phyloP scores from a whole-genome alignment of 2,888 invertebrate species.

The Scaptomyza parva region DNA sequence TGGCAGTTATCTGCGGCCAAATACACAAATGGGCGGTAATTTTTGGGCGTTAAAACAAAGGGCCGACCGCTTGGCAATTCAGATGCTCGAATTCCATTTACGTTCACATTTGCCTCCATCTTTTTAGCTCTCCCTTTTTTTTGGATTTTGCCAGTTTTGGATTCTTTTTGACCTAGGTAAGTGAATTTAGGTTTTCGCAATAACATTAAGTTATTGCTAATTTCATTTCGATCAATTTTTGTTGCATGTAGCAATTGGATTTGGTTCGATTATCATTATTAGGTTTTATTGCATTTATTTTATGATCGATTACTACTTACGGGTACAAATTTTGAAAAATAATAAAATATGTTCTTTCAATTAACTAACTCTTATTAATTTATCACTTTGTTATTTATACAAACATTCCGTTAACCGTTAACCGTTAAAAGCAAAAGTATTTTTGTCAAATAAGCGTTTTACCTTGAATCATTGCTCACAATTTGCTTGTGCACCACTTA shows the following conservation, averaged over 20 bases:
- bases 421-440: too few relatives aligned
- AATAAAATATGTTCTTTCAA: too few relatives aligned
- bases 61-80: slow-evolving; percentile 20
- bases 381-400: too few relatives aligned
- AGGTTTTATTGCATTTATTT: neutral
- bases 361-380: too few relatives aligned
- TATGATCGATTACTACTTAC: too few relatives aligned
- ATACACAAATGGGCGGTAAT: slow-evolving; percentile 59
- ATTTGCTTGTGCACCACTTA: slow-evolving; percentile 2
- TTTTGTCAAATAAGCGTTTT: neutral
- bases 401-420: too few relatives aligned
- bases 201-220: slow-evolving; percentile 46
- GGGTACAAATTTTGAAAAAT: too few relatives aligned
- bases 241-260: slow-evolving; percentile 13
- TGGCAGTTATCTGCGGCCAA: slow-evolving; percentile 62
- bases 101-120: neutral
- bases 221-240: slow-evolving; percentile 39
- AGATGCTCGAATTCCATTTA: slow-evolving; percentile 18
- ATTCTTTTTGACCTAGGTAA: slow-evolving; percentile 43
- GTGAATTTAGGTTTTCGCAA: slow-evolving; percentile 58
- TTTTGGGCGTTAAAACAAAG: slow-evolving; percentile 49
- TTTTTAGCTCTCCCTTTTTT: neutral
- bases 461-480: neutral
- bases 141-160: slow-evolving; percentile 4
- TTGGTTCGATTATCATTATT: slow-evolving; percentile 25